These are phyloP conservation scores for Pycnonotus jocosus DNA, from an alignment of 2,113 vertebrate genomes.

Conservation along the genomic window DNA sequence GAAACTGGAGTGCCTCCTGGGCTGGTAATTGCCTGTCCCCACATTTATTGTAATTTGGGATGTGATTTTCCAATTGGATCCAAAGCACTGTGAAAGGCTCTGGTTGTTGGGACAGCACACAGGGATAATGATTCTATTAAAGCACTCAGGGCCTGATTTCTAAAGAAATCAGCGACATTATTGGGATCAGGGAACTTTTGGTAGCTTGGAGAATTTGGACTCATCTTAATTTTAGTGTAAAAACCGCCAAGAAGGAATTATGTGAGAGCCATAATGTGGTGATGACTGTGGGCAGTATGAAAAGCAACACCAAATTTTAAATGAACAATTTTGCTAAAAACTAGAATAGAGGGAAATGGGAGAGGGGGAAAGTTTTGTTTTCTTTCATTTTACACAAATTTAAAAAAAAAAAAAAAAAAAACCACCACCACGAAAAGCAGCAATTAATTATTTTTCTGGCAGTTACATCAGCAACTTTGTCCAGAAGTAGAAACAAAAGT, in stretches of 20 bases:
- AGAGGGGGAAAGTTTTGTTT: not conserved
- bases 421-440: too few species aligned
- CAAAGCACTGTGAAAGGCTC: not conserved
- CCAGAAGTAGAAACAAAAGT: not conserved
- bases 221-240: not conserved
- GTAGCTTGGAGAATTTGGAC: not conserved
- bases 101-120: slow-evolving; percentile 1
- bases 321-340: not conserved
- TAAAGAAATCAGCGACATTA: not conserved
- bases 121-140: slow-evolving; percentile 35
- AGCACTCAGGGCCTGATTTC: not conserved
- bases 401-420: rapidly evolving
- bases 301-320: not conserved
- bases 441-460: not conserved
- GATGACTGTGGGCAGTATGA: not conserved
- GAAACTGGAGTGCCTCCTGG: slow-evolving; percentile 11
- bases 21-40: slow-evolving; percentile 11
- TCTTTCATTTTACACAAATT: not conserved
- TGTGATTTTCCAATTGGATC: slow-evolving; percentile 33
- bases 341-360: not conserved
- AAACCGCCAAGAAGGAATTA: not conserved
- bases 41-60: slow-evolving; percentile 13
- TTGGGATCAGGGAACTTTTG: not conserved
- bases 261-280: not conserved
- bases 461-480: not conserved